Evolutionary conservation across 2,113 vertebrate species (phyloP).

Genomic region (Glaucidium brasilianum): DNA sequence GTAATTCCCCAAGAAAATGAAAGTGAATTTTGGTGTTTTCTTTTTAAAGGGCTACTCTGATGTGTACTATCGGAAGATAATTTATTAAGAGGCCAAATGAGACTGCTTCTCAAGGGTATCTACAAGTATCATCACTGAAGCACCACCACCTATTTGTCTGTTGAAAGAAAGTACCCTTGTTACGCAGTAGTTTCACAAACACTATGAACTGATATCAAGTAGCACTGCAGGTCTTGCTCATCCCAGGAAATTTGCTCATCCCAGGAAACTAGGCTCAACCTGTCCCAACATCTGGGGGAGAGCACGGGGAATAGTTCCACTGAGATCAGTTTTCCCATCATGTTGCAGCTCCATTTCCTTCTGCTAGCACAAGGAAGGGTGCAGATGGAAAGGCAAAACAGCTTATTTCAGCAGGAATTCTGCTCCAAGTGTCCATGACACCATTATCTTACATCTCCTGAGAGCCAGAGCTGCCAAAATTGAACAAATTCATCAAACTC

Average conservation of each 20-base stretch:
- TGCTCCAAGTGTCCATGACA: not conserved
- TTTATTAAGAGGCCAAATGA: not conserved
- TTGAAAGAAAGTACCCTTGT: not conserved
- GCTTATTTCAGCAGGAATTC: not conserved
- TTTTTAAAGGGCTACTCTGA: not conserved
- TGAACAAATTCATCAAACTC: not conserved
- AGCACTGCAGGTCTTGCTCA: not conserved
- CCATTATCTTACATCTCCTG: not conserved
- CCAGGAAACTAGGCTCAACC: not conserved
- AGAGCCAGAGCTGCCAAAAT: not conserved
- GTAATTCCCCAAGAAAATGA: not conserved
- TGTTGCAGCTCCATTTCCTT: rapidly evolving
- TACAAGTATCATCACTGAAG: not conserved
- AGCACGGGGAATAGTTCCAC: rapidly evolving
- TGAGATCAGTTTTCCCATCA: not conserved
- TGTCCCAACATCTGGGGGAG: not conserved
- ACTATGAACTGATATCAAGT: not conserved
- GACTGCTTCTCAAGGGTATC: not conserved
- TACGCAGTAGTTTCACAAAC: not conserved
- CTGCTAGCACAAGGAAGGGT: not conserved
- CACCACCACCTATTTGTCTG: not conserved
- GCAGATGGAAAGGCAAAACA: not conserved
- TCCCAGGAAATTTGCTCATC: not conserved
- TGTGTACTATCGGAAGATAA: not conserved
- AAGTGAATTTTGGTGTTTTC: not conserved